These are phyloP conservation scores for Drosophila lacertosa DNA, from an alignment of 1,140 invertebrate genomes.

Conservation along the genomic window DNA sequence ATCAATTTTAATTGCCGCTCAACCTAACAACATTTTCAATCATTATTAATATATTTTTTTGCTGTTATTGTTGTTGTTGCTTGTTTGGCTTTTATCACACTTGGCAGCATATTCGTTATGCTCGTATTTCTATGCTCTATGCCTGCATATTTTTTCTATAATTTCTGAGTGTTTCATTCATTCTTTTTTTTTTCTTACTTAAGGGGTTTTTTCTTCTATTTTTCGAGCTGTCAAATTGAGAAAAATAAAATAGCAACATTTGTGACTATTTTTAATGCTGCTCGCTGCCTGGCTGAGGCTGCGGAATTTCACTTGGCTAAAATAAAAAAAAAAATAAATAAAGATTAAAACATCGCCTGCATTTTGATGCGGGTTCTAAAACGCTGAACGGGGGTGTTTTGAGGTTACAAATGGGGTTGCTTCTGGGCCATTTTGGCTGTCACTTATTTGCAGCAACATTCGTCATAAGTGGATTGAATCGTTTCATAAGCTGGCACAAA, in stretches of 20 bases:
- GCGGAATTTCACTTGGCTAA: constrained; percentile 66
- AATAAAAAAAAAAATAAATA: constrained; percentile 24
- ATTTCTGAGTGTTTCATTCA: constrained; percentile 16
- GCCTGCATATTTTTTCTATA: constrained; percentile 56
- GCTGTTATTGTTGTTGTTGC: too few species aligned
- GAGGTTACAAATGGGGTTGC: constrained; percentile 21
- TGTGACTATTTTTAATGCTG: constrained; percentile 64
- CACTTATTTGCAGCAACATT: constrained; percentile 33
- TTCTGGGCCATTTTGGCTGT: constrained; percentile 26
- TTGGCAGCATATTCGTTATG: constrained; percentile 13
- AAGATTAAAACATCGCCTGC: constrained; percentile 43
- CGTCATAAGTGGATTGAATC: constrained; percentile 20
- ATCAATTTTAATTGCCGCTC: constrained; percentile 64
- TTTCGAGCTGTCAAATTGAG: constrained; percentile 63
- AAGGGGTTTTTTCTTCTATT: constrained; percentile 13
- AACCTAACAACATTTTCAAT: constrained; percentile 52
- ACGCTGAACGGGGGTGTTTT: constrained; percentile 10
- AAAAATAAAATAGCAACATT: constrained; percentile 54
- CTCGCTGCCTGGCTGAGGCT: constrained; percentile 61
- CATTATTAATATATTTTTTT: constrained; percentile 58
- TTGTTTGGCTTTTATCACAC: constrained; percentile 24
- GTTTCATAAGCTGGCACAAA: background rate
- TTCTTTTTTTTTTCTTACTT: constrained; percentile 33
- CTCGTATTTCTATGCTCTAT: constrained; percentile 21
- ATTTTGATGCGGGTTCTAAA: constrained; percentile 19